phyloP scores from a whole-genome alignment of 2,113 vertebrate species.

The Ramphastos sulfuratus region DNA sequence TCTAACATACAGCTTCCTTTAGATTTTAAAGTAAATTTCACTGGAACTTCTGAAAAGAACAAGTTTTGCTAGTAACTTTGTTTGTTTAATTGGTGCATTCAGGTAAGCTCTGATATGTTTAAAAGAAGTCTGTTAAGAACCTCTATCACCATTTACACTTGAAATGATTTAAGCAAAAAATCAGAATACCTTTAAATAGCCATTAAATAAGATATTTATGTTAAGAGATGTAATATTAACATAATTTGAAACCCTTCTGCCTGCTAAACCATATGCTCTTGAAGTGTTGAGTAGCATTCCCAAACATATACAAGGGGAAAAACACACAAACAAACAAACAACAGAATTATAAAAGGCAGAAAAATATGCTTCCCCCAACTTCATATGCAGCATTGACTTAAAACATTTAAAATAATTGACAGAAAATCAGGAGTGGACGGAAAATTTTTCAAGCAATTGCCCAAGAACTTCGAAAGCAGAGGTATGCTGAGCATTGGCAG shows the following conservation, averaged over 20 bases:
- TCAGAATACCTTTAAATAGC: neutral
- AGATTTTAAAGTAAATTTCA: neutral
- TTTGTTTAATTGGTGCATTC: neutral
- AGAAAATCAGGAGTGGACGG: slow-evolving; percentile 60
- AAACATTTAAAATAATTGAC: neutral
- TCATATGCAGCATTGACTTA: neutral
- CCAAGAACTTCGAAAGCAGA: slow-evolving; percentile 76
- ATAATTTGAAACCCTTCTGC: neutral
- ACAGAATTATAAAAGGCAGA: neutral
- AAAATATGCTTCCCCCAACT: neutral
- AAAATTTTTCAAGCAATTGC: slow-evolving; percentile 78
- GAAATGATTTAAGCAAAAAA: neutral
- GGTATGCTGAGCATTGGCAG: neutral
- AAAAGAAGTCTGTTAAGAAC: neutral
- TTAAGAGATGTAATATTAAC: neutral
- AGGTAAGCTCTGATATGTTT: neutral
- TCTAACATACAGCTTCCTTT: neutral
- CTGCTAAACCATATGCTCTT: neutral
- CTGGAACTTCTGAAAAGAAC: neutral
- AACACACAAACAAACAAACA: neutral
- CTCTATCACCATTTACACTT: neutral
- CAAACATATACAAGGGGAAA: neutral
- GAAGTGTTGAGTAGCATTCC: neutral
- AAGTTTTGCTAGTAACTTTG: neutral
- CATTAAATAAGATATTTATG: neutral